Percentiles rank a stretch among this genome's conserved stretches.
Evolutionary conservation across 2,888 invertebrate species (phyloP).

Genomic region (Camptogramma bilineatum): DNA sequence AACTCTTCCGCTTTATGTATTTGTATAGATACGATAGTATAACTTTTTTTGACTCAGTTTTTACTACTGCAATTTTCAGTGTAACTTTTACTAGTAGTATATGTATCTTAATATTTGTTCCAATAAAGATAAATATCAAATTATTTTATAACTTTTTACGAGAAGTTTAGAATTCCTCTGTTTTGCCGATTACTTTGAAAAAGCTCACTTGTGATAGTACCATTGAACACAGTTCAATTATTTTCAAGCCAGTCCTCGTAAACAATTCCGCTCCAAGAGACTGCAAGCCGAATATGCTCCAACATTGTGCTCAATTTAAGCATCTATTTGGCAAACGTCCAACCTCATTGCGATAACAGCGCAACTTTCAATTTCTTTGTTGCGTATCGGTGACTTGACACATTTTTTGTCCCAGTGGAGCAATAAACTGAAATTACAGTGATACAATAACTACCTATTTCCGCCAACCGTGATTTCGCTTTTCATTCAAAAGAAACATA

Average conservation of each 20-base stretch:
- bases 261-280: conserved; percentile 12
- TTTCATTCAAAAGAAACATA: neutral
- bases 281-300: conserved; percentile 24
- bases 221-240: neutral
- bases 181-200: neutral
- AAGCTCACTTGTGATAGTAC: neutral
- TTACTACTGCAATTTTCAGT: no score
- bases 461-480: conserved; percentile 21
- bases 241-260: neutral
- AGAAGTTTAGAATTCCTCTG: neutral
- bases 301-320: conserved; percentile 30
- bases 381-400: conserved; percentile 39
- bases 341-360: conserved; percentile 33
- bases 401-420: conserved; percentile 31
- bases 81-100: no score
- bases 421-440: conserved; percentile 29
- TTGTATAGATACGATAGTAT: no score
- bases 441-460: conserved; percentile 29
- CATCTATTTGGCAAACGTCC: conserved; percentile 44
- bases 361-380: conserved; percentile 50
- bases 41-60: no score
- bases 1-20: no score
- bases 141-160: no score
- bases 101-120: no score
- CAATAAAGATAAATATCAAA: no score